These are phyloP conservation scores for Notodonta dromedarius DNA, from an alignment of 2,888 invertebrate genomes.

Conservation along the genomic window DNA sequence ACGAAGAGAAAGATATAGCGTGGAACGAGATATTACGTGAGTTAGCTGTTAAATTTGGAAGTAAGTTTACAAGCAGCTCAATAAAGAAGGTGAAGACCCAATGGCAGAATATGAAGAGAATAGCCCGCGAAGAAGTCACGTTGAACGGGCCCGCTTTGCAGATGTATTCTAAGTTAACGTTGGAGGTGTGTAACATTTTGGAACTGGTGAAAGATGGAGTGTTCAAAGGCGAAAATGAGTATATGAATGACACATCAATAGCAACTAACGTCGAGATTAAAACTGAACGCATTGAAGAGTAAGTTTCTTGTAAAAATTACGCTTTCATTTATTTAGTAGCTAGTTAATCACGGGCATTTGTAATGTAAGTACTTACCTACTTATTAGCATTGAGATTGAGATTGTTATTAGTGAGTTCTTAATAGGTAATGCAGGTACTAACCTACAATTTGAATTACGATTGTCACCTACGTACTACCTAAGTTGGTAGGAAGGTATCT, in stretches of 20 bases:
- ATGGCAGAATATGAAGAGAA: conserved; percentile 81
- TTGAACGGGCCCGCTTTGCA: conserved; percentile 56
- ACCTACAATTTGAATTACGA: too few species aligned
- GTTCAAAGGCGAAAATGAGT: conserved; percentile 53
- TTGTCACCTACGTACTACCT: too few species aligned
- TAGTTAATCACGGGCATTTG: too few species aligned
- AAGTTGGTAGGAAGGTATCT: too few species aligned
- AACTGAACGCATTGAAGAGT: conserved; percentile 77
- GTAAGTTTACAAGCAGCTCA: conserved; percentile 69
- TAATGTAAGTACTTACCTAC: too few species aligned
- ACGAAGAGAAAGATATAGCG: conserved; percentile 75
- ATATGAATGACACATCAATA: conserved; percentile 56
- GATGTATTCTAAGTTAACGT: conserved; percentile 64
- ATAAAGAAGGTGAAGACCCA: conserved; percentile 79
- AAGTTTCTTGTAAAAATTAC: conserved; percentile 41
- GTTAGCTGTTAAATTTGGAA: conserved; percentile 65
- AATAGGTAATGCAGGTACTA: too few species aligned
- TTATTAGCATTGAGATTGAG: too few species aligned
- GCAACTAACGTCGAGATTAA: conserved; percentile 71
- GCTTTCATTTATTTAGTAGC: too few species aligned
- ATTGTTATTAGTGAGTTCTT: too few species aligned
- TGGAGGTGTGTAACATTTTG: conserved; percentile 71
- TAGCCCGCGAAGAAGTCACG: conserved; percentile 74
- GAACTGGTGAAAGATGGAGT: conserved; percentile 68
- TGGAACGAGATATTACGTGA: conserved; percentile 75